Evolutionary conservation across 2,797 vertebrate genomes (phyloP), one percentile per base, ranked within the genome.

Genomic region (Lagodon rhomboides): DNA sequence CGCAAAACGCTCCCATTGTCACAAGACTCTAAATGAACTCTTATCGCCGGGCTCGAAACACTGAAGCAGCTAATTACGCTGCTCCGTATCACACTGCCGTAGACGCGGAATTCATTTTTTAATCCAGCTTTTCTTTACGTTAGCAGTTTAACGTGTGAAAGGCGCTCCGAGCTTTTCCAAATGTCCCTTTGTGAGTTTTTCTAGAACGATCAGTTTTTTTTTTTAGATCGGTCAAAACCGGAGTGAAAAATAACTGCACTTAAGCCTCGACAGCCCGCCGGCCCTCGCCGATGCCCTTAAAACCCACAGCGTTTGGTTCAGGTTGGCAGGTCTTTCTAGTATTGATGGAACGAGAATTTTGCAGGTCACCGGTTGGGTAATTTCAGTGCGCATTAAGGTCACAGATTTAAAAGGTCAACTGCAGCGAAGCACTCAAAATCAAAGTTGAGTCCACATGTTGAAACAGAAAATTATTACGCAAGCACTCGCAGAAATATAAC

Each of bases 381-480:
- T 80, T 70, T 71, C 50, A 77, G 73, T 59, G 56, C 58, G 73
- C 49, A 68, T 80, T 67, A 58, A 27, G 27, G 56, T n/a, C 27
- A 54, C 15, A 55, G 22, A 76, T 49, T 22, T 63, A 79, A 79
- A 80, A 84, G 76, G 77, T 82, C 66, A 79, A n/a, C 61, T 59
- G 60, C 18, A 58, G 73, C 54, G 50, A 82, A 82, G 43, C 1
- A 16, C 18, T 41, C 46, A 6, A 53, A 76, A 77, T 77, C 66
- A 63, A 46, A 27, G 44, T 2, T n/a, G 38, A 68, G 30, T 30
- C 43, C 46, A 49, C 23, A 62, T 63, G 15, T 51, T 23, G 58
- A 67, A 51, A 51, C 62, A 75, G 30, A 73, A 73, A 68, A 77
- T 38, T 56, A 13, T 49, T 65, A 12, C 44, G n/a, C 8, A 49